phyloP scores from a whole-genome alignment of 2,113 vertebrate genomes.

The Pelmatolapia mariae region DNA sequence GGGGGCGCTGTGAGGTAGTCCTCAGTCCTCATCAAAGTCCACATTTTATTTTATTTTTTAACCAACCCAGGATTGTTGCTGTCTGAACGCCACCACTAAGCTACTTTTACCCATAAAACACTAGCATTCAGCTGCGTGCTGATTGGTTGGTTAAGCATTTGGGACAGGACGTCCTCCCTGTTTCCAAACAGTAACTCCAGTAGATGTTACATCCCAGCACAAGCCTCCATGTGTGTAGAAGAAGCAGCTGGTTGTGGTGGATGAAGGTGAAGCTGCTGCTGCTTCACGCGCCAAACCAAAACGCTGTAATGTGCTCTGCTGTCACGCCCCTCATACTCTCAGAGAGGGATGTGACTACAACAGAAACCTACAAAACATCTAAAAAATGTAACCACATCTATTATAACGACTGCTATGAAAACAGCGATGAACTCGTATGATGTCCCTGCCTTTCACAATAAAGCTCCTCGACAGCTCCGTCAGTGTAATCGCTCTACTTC shows the following conservation, averaged over 20 bases:
- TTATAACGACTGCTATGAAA: background rate
- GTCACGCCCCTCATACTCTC: background rate
- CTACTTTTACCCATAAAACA: background rate
- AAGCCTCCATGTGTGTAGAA: no score
- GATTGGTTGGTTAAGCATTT: no score
- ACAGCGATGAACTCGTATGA: background rate
- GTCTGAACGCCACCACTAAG: background rate
- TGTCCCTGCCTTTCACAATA: background rate
- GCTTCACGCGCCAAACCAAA: no score
- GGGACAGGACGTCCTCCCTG: no score
- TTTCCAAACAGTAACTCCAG: no score
- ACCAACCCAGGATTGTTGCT: background rate
- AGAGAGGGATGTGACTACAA: background rate
- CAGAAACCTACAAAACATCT: background rate
- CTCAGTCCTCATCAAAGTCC: background rate
- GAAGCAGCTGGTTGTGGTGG: no score
- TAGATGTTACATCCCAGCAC: no score
- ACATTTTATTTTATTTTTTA: background rate
- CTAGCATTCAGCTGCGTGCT: background rate
- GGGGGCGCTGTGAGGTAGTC: background rate
- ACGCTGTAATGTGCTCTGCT: background rate
- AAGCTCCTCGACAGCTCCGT: background rate
- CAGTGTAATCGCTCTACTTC: fast-evolving
- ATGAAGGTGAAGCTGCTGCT: no score
- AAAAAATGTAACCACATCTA: background rate